phyloP scores from a whole-genome alignment of 2,113 vertebrate genomes.

The Trematocara variabile region DNA sequence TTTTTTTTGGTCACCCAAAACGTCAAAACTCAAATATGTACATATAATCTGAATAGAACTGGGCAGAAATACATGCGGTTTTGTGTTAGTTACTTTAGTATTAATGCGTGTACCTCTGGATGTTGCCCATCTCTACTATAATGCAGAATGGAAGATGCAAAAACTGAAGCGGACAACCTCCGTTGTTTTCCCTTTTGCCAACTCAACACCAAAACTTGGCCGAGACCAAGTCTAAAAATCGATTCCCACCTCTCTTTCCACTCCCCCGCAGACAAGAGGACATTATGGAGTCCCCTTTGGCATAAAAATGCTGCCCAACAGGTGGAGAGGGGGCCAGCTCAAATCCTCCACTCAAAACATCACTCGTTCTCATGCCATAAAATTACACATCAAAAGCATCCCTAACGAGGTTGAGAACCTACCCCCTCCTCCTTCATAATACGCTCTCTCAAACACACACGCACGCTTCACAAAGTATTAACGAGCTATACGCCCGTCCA shows the following conservation, averaged over 20 bases:
- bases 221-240: background rate
- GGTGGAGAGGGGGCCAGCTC: conserved; percentile 54
- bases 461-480: conserved; percentile 66
- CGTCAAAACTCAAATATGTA: background rate
- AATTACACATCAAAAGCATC: conserved; percentile 74
- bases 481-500: conserved; percentile 59
- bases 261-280: background rate
- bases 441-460: conserved; percentile 12
- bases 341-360: conserved; percentile 59
- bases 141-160: background rate
- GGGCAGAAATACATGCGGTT: background rate
- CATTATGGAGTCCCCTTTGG: conserved; percentile 44
- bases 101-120: background rate
- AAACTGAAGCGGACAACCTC: background rate
- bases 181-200: background rate
- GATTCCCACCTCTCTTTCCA: conserved; percentile 27
- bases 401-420: conserved; percentile 66
- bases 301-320: conserved; percentile 48
- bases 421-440: conserved; percentile 18
- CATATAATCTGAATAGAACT: background rate
- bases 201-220: conserved; percentile 15
- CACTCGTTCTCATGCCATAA: conserved; percentile 67
- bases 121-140: background rate
- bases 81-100: background rate
- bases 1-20: background rate